Evolutionary conservation across 2,888 invertebrate genomes (phyloP).

Genomic region (Lepidocyrtoides sp.): DNA sequence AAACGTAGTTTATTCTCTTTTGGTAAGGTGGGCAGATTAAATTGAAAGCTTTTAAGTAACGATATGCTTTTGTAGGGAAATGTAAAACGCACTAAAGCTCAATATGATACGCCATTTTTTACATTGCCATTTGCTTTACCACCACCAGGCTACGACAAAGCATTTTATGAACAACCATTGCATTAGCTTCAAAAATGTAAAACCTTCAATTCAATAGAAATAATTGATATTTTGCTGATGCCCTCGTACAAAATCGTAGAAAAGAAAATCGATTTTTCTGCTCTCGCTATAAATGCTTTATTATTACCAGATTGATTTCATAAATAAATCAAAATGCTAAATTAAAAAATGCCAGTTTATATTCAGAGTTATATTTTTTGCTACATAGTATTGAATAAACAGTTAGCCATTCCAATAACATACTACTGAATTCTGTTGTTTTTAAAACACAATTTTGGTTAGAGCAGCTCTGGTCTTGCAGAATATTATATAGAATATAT

Average conservation of each 20-base stretch:
- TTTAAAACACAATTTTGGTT: too few relatives aligned
- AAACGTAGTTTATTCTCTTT: background rate
- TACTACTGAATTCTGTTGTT: too few relatives aligned
- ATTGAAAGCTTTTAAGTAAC: background rate
- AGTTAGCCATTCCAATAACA: too few relatives aligned
- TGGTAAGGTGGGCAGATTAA: background rate
- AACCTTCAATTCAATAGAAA: background rate
- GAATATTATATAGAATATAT: too few relatives aligned
- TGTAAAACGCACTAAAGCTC: background rate
- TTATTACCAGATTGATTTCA: constrained; percentile 56
- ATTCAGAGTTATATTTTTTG: background rate
- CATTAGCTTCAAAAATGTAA: background rate
- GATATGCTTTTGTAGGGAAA: background rate
- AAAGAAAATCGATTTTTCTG: constrained; percentile 53
- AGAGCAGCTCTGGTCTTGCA: too few relatives aligned
- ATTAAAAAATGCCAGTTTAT: too few relatives aligned
- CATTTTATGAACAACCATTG: background rate
- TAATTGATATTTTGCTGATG: background rate
- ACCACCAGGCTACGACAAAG: too few relatives aligned
- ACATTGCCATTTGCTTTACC: background rate
- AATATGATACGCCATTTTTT: background rate
- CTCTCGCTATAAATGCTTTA: constrained; percentile 45
- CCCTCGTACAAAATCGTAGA: background rate
- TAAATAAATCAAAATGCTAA: constrained; percentile 20
- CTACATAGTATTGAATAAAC: too few relatives aligned